phyloP scores from a whole-genome alignment of 2,888 invertebrate species.

The Keiferia lycopersicella region DNA sequence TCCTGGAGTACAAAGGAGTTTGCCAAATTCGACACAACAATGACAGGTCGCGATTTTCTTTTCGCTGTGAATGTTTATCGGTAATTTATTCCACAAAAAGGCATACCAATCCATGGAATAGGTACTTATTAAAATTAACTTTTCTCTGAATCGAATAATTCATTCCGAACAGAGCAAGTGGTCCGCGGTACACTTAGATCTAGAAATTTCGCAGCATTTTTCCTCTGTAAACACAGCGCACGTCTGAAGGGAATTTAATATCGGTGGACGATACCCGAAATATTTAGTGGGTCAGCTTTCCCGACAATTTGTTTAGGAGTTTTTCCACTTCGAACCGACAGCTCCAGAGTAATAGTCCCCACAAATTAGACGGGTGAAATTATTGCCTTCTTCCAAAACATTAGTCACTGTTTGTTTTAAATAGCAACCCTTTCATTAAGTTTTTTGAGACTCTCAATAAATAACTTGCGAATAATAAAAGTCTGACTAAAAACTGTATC shows the following conservation, averaged over 20 bases:
- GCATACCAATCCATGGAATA: neutral
- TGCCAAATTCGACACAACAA: too few relatives aligned
- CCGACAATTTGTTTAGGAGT: slow-evolving; percentile 40
- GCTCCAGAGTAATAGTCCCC: slow-evolving; percentile 26
- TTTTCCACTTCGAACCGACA: slow-evolving; percentile 31
- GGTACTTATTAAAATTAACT: neutral
- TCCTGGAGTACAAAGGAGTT: too few relatives aligned
- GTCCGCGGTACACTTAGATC: neutral
- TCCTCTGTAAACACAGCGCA: slow-evolving; percentile 4
- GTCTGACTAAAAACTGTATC: neutral
- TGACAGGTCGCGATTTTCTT: too few relatives aligned
- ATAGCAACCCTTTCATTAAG: slow-evolving; percentile 23
- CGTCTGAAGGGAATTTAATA: slow-evolving; percentile 48
- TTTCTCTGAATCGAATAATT: neutral
- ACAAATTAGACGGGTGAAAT: slow-evolving; percentile 31
- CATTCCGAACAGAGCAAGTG: neutral
- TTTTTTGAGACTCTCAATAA: neutral
- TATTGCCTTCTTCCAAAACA: slow-evolving; percentile 29
- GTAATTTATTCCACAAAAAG: neutral
- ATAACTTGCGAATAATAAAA: neutral
- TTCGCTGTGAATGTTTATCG: too few relatives aligned
- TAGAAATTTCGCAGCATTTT: neutral
- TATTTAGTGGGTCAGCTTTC: slow-evolving; percentile 44
- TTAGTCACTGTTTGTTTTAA: slow-evolving; percentile 25
- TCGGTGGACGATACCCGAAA: slow-evolving; percentile 41